Evolutionary conservation across 2,113 vertebrate species (phyloP), one percentile per base, ranked within the genome.

Genomic region (Sinocyclocheilus anshuiensis): DNA sequence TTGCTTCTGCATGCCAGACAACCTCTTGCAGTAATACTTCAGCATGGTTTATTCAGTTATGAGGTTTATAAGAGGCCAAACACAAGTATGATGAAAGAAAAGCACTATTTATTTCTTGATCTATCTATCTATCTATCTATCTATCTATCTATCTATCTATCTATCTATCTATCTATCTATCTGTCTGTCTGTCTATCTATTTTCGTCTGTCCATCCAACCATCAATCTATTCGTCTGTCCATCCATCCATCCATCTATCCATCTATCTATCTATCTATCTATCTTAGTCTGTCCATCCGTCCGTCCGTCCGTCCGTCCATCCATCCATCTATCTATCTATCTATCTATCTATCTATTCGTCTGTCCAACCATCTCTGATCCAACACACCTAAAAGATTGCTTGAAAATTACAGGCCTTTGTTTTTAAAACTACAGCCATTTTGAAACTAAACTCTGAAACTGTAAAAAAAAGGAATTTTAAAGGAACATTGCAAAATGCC

Each of bases 291-390:
- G 0, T 29, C n/a, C 1, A 15, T 65, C 61, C 0, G 1, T 67
- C 63, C 0, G 11, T 65, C 63, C 0, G 7, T 67, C n/a, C 2
- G 2, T 26, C 61, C 0, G 0, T 29, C 2, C 0, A 16, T 29
- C 11, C 2, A 7, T 61, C 59, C 2, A 4, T 59, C 57, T 1
- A 0, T 61, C 22, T 0, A 5, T 61, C 22, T 10, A 0, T n/a
- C 4, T 2, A 0, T 65, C 63, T 0, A 2, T 65, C 4, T 1
- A 5, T 26, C n/a, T 4, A 12, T n/a, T 16, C 0, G 2, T 11
- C 57, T 2, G 8, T 10, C n/a, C 5, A 13, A 29, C 24, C 22
- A 13, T 65, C 63, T 24, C 22, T n/a, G 22, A 61, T 61, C 24
- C 15, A 33, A 67, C 24, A 16, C 63, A 16, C 63, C 13, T 67